Conservation (phyloP, 1,140 invertebrate genomes). For the Procambarus clarkii region DNA sequence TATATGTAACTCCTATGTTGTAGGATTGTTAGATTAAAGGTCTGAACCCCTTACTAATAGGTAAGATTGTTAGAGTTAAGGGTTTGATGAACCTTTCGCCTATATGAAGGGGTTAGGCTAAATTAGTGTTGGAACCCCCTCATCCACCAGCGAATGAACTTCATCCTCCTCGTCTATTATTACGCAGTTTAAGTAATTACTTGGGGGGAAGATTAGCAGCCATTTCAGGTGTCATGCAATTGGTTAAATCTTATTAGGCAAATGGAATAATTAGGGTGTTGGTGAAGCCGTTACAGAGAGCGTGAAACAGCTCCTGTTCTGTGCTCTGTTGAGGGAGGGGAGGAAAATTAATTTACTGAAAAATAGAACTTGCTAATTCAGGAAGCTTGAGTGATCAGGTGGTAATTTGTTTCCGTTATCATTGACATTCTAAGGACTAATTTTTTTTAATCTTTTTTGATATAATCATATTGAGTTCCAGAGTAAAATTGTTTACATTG, state of each 20-base stretch:
- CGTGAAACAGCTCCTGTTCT: background rate
- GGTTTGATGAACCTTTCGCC: background rate
- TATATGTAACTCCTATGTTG: background rate
- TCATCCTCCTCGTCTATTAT: background rate
- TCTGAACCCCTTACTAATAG: too few species aligned
- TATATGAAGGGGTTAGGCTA: too few species aligned
- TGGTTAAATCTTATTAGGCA: slow-evolving; percentile 55
- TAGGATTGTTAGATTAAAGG: too few species aligned
- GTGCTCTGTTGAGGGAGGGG: background rate
- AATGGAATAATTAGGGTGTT: slow-evolving; percentile 38
- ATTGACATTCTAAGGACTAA: background rate
- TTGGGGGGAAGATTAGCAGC: slow-evolving; percentile 15
- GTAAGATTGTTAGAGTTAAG: too few species aligned
- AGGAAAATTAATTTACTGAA: background rate
- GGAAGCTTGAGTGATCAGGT: background rate
- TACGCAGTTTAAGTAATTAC: slow-evolving; percentile 28
- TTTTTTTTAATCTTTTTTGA: too few species aligned
- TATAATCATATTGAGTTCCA: too few species aligned
- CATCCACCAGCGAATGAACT: too few species aligned
- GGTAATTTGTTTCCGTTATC: background rate
- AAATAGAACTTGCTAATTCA: background rate
- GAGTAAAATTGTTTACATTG: too few species aligned
- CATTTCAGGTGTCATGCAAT: slow-evolving; percentile 45
- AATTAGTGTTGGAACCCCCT: too few species aligned
- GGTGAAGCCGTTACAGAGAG: slow-evolving; percentile 1